Evolutionary conservation across 2,888 invertebrate species (phyloP), one percentile per base, ranked within the genome.

Genomic region (Willowsia nigromaculata): DNA sequence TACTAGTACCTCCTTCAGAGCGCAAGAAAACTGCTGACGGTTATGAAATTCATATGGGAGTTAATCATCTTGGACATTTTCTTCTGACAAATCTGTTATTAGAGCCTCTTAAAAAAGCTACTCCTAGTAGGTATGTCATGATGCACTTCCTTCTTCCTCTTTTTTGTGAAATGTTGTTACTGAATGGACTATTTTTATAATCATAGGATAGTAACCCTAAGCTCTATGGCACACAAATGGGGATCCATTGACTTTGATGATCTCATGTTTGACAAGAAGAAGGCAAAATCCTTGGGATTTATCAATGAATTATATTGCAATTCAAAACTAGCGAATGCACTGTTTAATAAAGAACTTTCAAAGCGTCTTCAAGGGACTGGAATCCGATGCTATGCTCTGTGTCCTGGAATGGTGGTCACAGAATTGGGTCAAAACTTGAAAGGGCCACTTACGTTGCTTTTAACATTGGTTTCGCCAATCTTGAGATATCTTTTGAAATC

Each of bases 121-220:
- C 86, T 9, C 78, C 76, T 4, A 90, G 90, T 40, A 89, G 91
- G 92, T 91, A 83, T 65, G 68, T 6, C 11, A 50, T 50, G 50
- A 50, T 40, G 40, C 40, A 9, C n/a, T n/a, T n/a, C n/a, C n/a
- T n/a, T n/a, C n/a, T n/a, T n/a, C n/a, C n/a, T n/a, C n/a, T n/a
- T n/a, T n/a, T n/a, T n/a, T 47, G 47, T 47, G 6, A 37, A 9
- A 37, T 6, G 5, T 37, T 37, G 5, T 6, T 37, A 6, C 9
- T 22, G 7, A 37, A 7, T 74, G 30, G 22, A 47, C 7, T 18
- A 15, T 53, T 80, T 80, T 37, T 9, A n/a, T 37, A n/a, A 93
- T 53, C 15, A 5, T 33, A 93, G 94, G 40, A 93, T 95, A 30
- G 93, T 95, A 15, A 93, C 82, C 78, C 93, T 95, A 0, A 93